A percentile compares a stretch with the other conserved stretches of the same genome.
Conservation (phyloP, 2,888 invertebrate genomes). For the Cephus nigrinus region DNA sequence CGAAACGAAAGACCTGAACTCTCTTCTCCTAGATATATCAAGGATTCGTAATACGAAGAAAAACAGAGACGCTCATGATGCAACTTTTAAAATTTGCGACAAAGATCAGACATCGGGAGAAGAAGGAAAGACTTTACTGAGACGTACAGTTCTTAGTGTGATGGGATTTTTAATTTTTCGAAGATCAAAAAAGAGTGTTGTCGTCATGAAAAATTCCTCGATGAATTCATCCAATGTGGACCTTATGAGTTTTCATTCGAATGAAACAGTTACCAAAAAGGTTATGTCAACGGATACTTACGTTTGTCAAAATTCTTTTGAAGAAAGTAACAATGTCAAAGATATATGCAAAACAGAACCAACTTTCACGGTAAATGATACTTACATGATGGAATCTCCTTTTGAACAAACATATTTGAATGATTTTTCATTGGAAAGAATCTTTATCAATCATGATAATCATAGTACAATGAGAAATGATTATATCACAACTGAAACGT, state of each 20-base stretch:
- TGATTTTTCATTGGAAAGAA: neutral
- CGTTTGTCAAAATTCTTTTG: neutral
- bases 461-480: neutral
- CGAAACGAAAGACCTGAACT: slow-evolving; percentile 24
- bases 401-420: neutral
- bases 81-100: neutral
- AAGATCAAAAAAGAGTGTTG: neutral
- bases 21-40: neutral
- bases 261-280: neutral
- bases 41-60: neutral
- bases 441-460: neutral
- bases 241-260: neutral
- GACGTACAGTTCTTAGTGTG: slow-evolving; percentile 1
- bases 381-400: neutral
- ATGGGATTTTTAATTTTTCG: slow-evolving; percentile 24
- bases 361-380: neutral
- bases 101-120: neutral
- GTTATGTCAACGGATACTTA: neutral
- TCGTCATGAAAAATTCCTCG: neutral
- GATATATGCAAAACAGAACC: neutral
- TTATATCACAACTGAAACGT: neutral
- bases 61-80: neutral
- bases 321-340: neutral
- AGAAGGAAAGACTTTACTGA: neutral
- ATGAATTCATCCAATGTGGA: neutral